Conservation (phyloP, 2,888 invertebrate species). For the Netelia fuscicornis region DNA sequence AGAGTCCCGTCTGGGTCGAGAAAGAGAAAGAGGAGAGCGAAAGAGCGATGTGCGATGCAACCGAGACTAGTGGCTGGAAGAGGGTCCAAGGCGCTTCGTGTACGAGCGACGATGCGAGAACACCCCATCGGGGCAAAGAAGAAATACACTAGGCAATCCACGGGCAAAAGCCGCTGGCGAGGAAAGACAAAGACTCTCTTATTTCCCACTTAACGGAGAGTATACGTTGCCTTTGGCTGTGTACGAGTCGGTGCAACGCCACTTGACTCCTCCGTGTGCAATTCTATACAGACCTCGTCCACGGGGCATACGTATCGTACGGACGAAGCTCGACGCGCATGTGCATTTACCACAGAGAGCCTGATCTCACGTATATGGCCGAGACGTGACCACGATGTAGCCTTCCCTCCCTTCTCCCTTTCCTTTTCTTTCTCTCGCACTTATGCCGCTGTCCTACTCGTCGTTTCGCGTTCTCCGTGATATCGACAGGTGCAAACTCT, state of each 20-base stretch:
- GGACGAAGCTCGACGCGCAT: conserved; percentile 37
- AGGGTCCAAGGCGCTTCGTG: conserved; percentile 30
- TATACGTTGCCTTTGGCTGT: conserved; percentile 37
- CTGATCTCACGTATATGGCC: conserved; percentile 78
- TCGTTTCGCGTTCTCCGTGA: conserved; percentile 68
- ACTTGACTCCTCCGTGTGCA: conserved; percentile 70
- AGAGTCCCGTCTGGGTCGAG: conserved; percentile 69
- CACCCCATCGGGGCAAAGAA: conserved; percentile 58
- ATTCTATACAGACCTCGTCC: conserved; percentile 19
- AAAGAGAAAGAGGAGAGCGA: conserved; percentile 55
- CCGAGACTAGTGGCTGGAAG: conserved; percentile 53
- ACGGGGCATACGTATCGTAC: conserved; percentile 14
- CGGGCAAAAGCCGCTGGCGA: conserved; percentile 60
- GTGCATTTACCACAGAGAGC: conserved; percentile 45
- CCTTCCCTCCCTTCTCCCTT: conserved; percentile 42
- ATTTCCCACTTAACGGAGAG: conserved; percentile 79
- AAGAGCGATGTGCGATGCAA: conserved; percentile 40
- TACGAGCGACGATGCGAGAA: conserved; percentile 58
- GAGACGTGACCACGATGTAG: conserved; percentile 78
- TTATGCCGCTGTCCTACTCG: conserved; percentile 41
- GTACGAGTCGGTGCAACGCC: conserved; percentile 72
- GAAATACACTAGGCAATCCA: conserved; percentile 39
- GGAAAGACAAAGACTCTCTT: conserved; percentile 80
- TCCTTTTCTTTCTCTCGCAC: conserved; percentile 20
- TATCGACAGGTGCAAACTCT: conserved; percentile 79